A percentile compares a stretch with the other conserved stretches of the same genome.
Conservation (phyloP, 2,113 vertebrate species). For the Coturnix japonica region DNA sequence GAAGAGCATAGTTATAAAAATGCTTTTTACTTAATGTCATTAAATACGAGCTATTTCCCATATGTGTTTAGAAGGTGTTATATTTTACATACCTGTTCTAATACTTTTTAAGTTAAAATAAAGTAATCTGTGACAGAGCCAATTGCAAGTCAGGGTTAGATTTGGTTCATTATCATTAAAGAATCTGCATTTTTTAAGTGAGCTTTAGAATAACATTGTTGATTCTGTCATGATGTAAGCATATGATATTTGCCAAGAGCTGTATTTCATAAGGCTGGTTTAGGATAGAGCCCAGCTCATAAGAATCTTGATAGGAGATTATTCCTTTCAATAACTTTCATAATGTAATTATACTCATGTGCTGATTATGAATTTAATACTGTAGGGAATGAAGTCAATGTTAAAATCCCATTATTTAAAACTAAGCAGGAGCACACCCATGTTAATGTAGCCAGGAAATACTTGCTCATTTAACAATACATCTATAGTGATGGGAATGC, state of each 20-base stretch:
- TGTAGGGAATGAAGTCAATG: conserved; percentile 15
- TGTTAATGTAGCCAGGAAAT: conserved; percentile 43
- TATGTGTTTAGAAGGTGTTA: not conserved
- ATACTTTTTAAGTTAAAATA: not conserved
- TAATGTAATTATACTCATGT: conserved; percentile 58
- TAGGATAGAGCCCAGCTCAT: conserved; percentile 52
- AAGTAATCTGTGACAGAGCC: not conserved
- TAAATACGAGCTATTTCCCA: conserved; percentile 7
- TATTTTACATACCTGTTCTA: not conserved
- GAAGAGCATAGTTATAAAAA: not conserved
- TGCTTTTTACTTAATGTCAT: not conserved
- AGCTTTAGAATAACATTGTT: conserved; percentile 51
- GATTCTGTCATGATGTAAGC: conserved; percentile 62
- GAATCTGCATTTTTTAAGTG: conserved; percentile 29
- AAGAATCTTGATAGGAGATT: conserved; percentile 41
- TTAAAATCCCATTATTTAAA: conserved; percentile 54
- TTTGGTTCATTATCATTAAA: conserved; percentile 37
- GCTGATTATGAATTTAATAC: conserved; percentile 41
- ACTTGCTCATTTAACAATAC: conserved; percentile 21
- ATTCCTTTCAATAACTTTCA: conserved; percentile 55
- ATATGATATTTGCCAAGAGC: conserved; percentile 62
- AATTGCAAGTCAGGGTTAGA: not conserved
- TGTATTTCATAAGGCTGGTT: conserved; percentile 51
- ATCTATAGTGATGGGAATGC: not conserved
- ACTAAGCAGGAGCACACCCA: conserved; percentile 50